A percentile compares a stretch with the other conserved stretches of the same genome.
These are phyloP conservation scores for Pagetopsis macropterus DNA, from an alignment of 2,797 vertebrate genomes.

Conservation along the genomic window DNA sequence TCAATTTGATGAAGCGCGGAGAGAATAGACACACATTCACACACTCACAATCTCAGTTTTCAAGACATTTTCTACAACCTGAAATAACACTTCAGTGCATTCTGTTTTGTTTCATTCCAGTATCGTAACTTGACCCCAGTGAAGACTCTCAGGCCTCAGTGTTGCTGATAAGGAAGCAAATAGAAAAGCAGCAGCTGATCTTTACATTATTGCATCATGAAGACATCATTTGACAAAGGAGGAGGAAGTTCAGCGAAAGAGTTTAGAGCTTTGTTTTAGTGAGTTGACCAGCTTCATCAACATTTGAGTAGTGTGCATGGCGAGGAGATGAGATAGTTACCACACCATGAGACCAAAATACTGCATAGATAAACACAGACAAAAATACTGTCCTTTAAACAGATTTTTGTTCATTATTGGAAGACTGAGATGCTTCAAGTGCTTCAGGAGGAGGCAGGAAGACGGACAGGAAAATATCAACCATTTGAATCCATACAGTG, in stretches of 20 bases:
- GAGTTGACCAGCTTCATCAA: slow-evolving; percentile 29
- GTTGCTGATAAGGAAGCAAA: slow-evolving; percentile 46
- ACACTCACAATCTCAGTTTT: slow-evolving; percentile 27
- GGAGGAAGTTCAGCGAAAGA: slow-evolving; percentile 20
- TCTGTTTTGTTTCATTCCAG: slow-evolving; percentile 21
- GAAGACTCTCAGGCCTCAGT: slow-evolving; percentile 16
- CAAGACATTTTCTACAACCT: neutral
- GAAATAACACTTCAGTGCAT: slow-evolving; percentile 18
- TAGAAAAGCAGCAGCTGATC: slow-evolving; percentile 87
- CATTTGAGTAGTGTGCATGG: slow-evolving; percentile 21
- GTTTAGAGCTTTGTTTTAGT: neutral
- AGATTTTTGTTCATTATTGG: slow-evolving; percentile 74
- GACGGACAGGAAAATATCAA: slow-evolving; percentile 32
- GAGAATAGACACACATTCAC: slow-evolving; percentile 4
- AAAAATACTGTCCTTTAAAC: slow-evolving; percentile 31
- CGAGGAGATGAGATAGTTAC: slow-evolving; percentile 47
- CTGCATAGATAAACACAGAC: slow-evolving; percentile 69
- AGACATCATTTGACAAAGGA: slow-evolving; percentile 78
- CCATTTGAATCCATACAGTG: slow-evolving; percentile 38
- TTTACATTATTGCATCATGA: slow-evolving; percentile 96
- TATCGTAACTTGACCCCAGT: slow-evolving; percentile 7
- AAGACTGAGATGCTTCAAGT: slow-evolving; percentile 93
- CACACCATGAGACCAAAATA: slow-evolving; percentile 84
- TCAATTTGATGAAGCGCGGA: slow-evolving; percentile 1
- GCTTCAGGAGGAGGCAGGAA: slow-evolving; percentile 89